Evolutionary conservation across 2,113 vertebrate species (phyloP).

Genomic region (Agelaius phoeniceus): DNA sequence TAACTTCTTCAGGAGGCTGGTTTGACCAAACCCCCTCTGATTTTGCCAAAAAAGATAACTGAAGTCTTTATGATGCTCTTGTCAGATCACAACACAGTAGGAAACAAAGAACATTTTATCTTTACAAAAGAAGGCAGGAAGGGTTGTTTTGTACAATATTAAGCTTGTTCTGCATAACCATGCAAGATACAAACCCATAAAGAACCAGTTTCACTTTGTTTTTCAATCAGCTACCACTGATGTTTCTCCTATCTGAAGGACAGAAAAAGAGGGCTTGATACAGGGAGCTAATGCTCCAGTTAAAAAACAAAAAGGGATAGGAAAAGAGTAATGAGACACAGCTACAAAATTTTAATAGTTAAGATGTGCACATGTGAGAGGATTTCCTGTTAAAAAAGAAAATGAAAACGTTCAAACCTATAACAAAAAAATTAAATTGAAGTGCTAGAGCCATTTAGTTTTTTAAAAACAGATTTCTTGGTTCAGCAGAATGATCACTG

Average conservation of each 20-base stretch:
- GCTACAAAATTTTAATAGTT: neutral
- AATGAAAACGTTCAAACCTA: neutral
- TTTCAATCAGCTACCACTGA: neutral
- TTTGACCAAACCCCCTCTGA: neutral
- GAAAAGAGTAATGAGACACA: neutral
- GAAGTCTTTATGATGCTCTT: neutral
- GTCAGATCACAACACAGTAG: neutral
- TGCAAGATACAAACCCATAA: neutral
- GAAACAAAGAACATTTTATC: slow-evolving; percentile 16
- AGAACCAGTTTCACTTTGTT: neutral
- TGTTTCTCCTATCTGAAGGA: neutral
- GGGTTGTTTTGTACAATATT: neutral
- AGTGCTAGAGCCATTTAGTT: neutral
- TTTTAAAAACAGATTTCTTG: neutral
- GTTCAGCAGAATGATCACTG: neutral
- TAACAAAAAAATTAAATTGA: neutral
- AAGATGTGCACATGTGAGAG: neutral
- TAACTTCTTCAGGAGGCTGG: neutral
- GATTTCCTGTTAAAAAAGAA: neutral
- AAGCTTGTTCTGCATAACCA: neutral
- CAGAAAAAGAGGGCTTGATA: neutral
- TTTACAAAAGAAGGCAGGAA: slow-evolving; percentile 15
- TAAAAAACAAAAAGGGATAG: neutral
- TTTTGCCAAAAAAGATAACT: neutral
- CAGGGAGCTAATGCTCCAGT: neutral